Conservation (phyloP, 1,140 invertebrate genomes). For the Drosophila mayri region DNA sequence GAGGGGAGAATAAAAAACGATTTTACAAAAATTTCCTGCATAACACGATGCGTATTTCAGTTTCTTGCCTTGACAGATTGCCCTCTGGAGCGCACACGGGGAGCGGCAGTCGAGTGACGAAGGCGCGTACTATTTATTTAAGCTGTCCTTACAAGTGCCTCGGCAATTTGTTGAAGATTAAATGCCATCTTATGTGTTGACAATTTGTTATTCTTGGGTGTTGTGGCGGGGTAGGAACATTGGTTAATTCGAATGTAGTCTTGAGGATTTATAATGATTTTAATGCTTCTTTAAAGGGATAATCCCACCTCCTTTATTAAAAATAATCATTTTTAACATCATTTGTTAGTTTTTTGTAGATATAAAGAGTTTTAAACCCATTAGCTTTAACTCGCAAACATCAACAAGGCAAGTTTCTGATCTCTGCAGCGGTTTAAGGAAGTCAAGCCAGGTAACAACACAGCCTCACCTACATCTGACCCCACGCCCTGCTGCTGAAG, state of each 20-base stretch:
- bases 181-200: conserved; percentile 80
- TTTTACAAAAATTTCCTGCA: conserved; percentile 75
- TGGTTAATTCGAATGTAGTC: neutral
- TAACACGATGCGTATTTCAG: conserved; percentile 66
- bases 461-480: conserved; percentile 14
- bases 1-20: conserved; percentile 46
- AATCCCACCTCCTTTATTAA: neutral
- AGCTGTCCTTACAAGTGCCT: conserved; percentile 79
- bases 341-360: neutral
- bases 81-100: conserved; percentile 31
- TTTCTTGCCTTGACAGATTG: conserved; percentile 69
- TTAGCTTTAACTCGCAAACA: neutral
- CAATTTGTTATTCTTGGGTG: conserved; percentile 73
- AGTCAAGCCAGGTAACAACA: conserved; percentile 23
- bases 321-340: neutral
- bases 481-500: neutral
- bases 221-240: conserved; percentile 14
- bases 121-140: conserved; percentile 73
- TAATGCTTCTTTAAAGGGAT: neutral
- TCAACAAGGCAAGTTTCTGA: too few species aligned
- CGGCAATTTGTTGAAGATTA: conserved; percentile 81
- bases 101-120: conserved; percentile 23
- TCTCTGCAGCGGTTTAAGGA: conserved; percentile 8
- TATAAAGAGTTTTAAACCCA: neutral
- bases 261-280: neutral